Conservation (phyloP, 92 coral and sea anemone species). For the Micromussa lordhowensis region DNA sequence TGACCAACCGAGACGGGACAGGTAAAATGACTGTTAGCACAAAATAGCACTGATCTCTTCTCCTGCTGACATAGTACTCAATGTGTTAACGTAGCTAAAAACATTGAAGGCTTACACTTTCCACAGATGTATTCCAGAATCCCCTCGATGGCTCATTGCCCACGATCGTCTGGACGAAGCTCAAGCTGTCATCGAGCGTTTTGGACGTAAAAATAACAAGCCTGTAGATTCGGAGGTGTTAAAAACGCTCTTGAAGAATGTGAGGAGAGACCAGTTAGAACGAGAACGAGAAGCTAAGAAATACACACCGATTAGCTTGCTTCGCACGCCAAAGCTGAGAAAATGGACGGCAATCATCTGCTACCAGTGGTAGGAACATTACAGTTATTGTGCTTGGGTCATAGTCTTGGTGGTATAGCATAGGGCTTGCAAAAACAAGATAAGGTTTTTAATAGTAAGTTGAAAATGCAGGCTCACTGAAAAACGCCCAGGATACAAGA, state of each 20-base stretch:
- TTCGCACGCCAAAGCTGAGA: slow-evolving; percentile 64
- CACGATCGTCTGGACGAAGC: slow-evolving; percentile 57
- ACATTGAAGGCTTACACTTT: slow-evolving; percentile 24
- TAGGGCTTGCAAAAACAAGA: no score
- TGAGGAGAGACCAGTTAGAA: slow-evolving; percentile 54
- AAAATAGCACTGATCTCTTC: no score
- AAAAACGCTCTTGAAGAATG: slow-evolving; percentile 19
- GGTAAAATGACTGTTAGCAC: no score
- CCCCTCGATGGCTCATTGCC: slow-evolving; percentile 20
- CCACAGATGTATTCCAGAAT: not conserved
- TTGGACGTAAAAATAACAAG: slow-evolving; percentile 37
- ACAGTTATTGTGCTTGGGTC: not conserved
- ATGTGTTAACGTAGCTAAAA: not conserved
- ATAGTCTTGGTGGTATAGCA: no score
- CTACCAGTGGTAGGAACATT: slow-evolving; percentile 48
- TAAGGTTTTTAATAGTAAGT: no score
- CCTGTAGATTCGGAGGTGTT: slow-evolving; percentile 27
- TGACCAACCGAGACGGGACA: no score
- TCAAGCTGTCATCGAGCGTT: slow-evolving; percentile 30
- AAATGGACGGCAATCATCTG: slow-evolving; percentile 50
- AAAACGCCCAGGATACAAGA: no score
- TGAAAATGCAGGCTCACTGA: no score
- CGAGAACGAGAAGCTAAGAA: slow-evolving; percentile 27
- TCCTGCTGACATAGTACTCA: no score
- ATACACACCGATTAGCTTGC: slow-evolving; percentile 49